Percentiles rank a stretch among this genome's conserved stretches.
phyloP scores from a whole-genome alignment of 2,113 vertebrate genomes.

The Stercorarius parasiticus region DNA sequence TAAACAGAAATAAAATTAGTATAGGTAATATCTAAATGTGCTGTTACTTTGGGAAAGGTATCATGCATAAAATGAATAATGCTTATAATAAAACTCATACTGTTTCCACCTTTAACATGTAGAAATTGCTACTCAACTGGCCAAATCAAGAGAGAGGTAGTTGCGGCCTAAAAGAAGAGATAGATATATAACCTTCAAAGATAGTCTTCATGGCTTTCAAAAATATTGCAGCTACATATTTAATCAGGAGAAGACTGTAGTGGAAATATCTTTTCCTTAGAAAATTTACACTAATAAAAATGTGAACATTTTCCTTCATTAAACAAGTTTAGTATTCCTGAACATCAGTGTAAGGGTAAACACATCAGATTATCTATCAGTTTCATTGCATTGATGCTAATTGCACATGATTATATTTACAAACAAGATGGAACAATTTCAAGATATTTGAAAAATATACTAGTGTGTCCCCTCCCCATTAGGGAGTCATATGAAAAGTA shows the following conservation, averaged over 20 bases:
- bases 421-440: neutral
- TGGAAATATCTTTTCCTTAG: neutral
- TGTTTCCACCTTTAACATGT: conserved; percentile 58
- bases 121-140: conserved; percentile 58
- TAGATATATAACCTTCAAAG: conserved; percentile 56
- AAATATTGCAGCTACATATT: conserved; percentile 21
- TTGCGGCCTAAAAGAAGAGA: conserved; percentile 62
- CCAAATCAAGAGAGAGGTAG: conserved; percentile 57
- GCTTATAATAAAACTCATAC: conserved; percentile 49
- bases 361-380: neutral
- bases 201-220: conserved; percentile 9
- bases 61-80: conserved; percentile 55
- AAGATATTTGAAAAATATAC: neutral
- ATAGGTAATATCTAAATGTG: neutral
- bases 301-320: neutral
- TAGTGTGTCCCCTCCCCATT: neutral
- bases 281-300: neutral
- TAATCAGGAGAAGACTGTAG: neutral
- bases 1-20: conserved; percentile 36
- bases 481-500: neutral
- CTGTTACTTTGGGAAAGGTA: conserved; percentile 46
- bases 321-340: neutral
- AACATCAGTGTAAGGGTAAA: neutral
- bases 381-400: neutral
- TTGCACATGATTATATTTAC: neutral